Evolutionary conservation across 2,113 vertebrate genomes (phyloP).

Genomic region (Dasyornis broadbenti): DNA sequence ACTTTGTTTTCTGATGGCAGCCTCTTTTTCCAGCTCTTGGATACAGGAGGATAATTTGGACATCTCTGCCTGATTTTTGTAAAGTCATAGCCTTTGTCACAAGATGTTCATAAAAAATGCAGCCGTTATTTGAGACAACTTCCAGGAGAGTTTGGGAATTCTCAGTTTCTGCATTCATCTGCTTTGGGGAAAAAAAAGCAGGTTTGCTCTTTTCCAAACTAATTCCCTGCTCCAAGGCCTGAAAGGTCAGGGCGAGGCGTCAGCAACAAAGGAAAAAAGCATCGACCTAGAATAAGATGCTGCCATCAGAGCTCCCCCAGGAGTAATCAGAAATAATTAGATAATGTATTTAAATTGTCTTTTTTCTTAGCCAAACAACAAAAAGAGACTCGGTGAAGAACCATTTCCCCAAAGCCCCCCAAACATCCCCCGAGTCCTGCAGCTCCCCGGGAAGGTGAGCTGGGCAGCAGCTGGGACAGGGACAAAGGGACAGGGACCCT

Average conservation of each 20-base stretch:
- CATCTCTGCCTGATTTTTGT: neutral
- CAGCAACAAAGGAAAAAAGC: neutral
- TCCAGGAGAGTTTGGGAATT: neutral
- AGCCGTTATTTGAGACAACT: neutral
- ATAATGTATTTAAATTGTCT: neutral
- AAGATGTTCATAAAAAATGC: conserved; percentile 15
- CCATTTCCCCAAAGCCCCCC: neutral
- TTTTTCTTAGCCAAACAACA: conserved; percentile 30
- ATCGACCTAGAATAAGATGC: neutral
- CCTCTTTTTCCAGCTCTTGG: neutral
- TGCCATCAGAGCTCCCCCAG: neutral
- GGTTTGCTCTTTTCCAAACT: neutral
- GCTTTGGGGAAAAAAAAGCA: neutral
- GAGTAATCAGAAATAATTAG: conserved; percentile 40
- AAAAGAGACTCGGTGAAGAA: neutral
- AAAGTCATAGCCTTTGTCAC: conserved; percentile 41
- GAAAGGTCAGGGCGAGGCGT: neutral
- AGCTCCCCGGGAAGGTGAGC: neutral
- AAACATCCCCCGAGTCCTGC: neutral
- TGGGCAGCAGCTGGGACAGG: conserved; percentile 53
- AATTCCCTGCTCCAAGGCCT: neutral
- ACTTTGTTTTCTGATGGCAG: neutral
- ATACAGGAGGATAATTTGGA: neutral
- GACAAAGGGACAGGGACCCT: conserved; percentile 26
- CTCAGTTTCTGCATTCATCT: neutral